phyloP scores from a whole-genome alignment of 2,797 vertebrate species.

The Ataeniobius toweri region DNA sequence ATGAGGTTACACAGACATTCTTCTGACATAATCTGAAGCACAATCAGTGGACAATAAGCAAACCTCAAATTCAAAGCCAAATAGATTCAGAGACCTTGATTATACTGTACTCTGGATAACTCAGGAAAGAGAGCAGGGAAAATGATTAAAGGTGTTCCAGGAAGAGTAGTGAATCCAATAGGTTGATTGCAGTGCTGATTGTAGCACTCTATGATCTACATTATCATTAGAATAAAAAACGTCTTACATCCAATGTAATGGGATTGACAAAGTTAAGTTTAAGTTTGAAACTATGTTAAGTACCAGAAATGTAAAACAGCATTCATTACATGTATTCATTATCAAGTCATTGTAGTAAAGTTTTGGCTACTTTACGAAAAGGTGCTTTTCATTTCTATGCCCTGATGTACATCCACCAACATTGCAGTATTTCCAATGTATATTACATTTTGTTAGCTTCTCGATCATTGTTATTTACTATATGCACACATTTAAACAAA shows the following conservation, averaged over 20 bases:
- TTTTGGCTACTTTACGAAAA: background rate
- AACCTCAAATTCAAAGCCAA: background rate
- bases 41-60: background rate
- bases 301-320: background rate
- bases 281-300: background rate
- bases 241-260: background rate
- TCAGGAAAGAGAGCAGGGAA: background rate
- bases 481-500: too few relatives aligned
- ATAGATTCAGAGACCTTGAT: background rate
- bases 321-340: background rate
- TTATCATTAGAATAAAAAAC: background rate
- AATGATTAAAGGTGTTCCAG: background rate
- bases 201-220: background rate
- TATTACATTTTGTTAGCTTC: background rate
- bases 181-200: background rate
- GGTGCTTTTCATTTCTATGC: background rate
- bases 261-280: background rate
- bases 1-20: background rate
- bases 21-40: background rate
- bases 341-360: background rate
- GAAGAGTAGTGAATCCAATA: background rate
- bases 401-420: background rate
- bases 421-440: background rate
- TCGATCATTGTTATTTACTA: too few relatives aligned
- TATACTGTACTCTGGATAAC: background rate